Evolutionary conservation across 2,797 vertebrate species (phyloP).

Genomic region (Acrossocheilus fasciatus): DNA sequence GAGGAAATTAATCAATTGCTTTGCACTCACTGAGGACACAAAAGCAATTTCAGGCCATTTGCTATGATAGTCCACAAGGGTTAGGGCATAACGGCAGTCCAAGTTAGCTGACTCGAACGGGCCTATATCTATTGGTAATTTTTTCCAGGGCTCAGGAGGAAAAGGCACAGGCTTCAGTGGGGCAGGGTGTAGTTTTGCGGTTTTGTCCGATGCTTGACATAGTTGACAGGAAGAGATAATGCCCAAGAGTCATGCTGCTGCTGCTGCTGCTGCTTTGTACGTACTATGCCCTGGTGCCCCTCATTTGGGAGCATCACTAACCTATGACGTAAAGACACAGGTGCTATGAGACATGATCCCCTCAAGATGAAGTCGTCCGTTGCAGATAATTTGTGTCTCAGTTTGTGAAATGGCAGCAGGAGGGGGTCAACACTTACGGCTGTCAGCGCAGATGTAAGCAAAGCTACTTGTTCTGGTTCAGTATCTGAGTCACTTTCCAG

Average conservation of each 20-base stretch:
- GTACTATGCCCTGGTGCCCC: not conserved
- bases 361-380: not conserved
- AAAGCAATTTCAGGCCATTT: not conserved
- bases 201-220: not conserved
- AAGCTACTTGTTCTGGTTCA: not conserved
- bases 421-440: not conserved
- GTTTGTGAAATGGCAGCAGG: not conserved
- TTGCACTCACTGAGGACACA: not conserved
- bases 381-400: not conserved
- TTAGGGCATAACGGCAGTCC: not conserved
- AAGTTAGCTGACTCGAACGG: slow-evolving; percentile 14
- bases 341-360: not conserved
- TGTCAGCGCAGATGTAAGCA: too few relatives aligned
- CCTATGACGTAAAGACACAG: not conserved
- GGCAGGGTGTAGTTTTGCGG: not conserved
- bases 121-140: not conserved
- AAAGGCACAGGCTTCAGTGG: slow-evolving; percentile 1
- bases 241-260: not conserved
- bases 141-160: slow-evolving; percentile 16
- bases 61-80: not conserved
- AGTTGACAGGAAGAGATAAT: not conserved
- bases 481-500: not conserved
- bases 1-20: not conserved
- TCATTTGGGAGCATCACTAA: not conserved
- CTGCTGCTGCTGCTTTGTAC: not conserved